phyloP scores from a whole-genome alignment of 2,888 invertebrate species.

The Seladonia tumulorum region DNA sequence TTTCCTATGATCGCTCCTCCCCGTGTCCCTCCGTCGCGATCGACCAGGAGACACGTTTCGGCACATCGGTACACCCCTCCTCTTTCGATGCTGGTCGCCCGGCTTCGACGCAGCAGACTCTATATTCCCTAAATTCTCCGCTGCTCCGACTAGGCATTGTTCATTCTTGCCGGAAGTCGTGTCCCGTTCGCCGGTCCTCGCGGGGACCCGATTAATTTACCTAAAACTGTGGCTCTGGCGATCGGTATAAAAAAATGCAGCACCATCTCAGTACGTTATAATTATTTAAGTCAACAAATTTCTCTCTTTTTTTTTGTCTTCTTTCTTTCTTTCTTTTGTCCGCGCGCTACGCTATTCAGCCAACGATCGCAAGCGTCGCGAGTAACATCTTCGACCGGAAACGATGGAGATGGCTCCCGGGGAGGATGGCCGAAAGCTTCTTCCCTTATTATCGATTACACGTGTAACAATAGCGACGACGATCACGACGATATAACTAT shows the following conservation, averaged over 20 bases:
- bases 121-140: conserved; percentile 30
- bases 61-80: conserved; percentile 14
- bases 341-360: conserved; percentile 13
- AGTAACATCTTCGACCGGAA: background rate
- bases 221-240: conserved; percentile 49
- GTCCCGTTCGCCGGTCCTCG: conserved; percentile 12
- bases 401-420: conserved; percentile 22
- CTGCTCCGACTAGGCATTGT: conserved; percentile 69
- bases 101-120: background rate
- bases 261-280: conserved; percentile 65
- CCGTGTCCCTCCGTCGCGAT: conserved; percentile 1
- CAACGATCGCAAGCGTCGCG: conserved; percentile 37
- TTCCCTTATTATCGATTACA: conserved; percentile 42
- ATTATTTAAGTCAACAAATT: conserved; percentile 53
- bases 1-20: background rate
- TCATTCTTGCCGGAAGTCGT: conserved; percentile 62
- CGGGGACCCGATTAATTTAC: conserved; percentile 40
- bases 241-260: conserved; percentile 57
- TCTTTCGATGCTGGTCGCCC: background rate
- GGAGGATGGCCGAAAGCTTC: conserved; percentile 38
- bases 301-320: too few species aligned
- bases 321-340: background rate
- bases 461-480: conserved; percentile 63
- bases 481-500: conserved; percentile 64
- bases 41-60: conserved; percentile 29